Evolutionary conservation across 2,113 vertebrate genomes (phyloP).

Genomic region (Phrynocephalus versicolor): DNA sequence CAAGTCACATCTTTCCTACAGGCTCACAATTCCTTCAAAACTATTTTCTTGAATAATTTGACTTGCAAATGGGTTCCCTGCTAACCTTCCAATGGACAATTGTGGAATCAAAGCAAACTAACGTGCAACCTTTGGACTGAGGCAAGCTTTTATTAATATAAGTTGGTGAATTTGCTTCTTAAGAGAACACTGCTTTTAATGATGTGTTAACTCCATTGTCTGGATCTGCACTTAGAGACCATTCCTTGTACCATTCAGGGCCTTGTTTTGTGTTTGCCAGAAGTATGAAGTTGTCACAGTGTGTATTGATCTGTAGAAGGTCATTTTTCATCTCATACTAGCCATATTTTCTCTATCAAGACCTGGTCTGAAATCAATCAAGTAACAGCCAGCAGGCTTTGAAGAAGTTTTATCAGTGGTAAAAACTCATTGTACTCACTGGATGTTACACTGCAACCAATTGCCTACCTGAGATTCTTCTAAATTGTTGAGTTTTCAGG

Average conservation of each 20-base stretch:
- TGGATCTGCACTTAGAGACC: too few relatives aligned
- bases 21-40: too few relatives aligned
- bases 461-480: background rate
- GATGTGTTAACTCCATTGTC: too few relatives aligned
- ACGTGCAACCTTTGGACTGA: too few relatives aligned
- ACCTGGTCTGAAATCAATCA: conserved; percentile 46
- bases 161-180: too few relatives aligned
- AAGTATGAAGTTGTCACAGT: background rate
- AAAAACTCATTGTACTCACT: conserved; percentile 25
- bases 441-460: conserved; percentile 31
- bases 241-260: background rate
- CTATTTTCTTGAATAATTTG: too few relatives aligned
- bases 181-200: too few relatives aligned
- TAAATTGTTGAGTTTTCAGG: background rate
- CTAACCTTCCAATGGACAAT: too few relatives aligned
- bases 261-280: background rate
- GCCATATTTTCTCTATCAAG: conserved; percentile 45
- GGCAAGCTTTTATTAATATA: too few relatives aligned
- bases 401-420: conserved; percentile 32
- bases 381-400: conserved; percentile 27
- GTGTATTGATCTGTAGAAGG: conserved; percentile 23
- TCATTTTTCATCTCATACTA: conserved; percentile 4
- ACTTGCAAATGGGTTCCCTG: too few relatives aligned
- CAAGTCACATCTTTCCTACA: too few relatives aligned
- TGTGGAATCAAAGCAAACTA: too few relatives aligned